These are phyloP conservation scores for Callopanchax toddi DNA, from an alignment of 2,113 vertebrate species.

Conservation along the genomic window DNA sequence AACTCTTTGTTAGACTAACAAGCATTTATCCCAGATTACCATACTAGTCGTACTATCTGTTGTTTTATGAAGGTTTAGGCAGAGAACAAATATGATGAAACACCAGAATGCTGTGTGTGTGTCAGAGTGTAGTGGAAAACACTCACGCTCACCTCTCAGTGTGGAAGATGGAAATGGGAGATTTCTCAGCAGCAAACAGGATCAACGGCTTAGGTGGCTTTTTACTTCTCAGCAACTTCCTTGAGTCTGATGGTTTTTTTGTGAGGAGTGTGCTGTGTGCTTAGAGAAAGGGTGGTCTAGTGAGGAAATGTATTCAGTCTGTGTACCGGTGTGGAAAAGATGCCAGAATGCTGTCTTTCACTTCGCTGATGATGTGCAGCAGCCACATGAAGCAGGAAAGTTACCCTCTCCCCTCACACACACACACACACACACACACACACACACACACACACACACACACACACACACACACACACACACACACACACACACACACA, in stretches of 20 bases:
- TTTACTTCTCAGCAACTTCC: conserved; percentile 61
- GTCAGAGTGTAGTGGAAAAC: conserved; percentile 44
- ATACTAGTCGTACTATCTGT: too few species aligned
- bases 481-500: conserved; percentile 7
- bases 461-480: conserved; percentile 2
- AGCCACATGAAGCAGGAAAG: conserved; percentile 38
- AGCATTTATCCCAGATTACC: too few species aligned
- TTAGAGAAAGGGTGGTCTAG: conserved; percentile 26
- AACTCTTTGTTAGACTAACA: too few species aligned
- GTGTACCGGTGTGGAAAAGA: conserved; percentile 61
- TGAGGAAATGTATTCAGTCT: conserved; percentile 50
- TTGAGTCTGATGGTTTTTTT: conserved; percentile 7
- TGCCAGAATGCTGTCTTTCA: conserved; percentile 66
- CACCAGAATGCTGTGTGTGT: conserved; percentile 46
- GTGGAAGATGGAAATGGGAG: conserved; percentile 47
- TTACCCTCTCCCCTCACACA: conserved; percentile 11
- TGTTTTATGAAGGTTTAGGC: conserved; percentile 25
- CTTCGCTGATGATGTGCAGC: conserved; percentile 58
- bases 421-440: conserved; percentile 14
- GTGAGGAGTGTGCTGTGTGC: background rate
- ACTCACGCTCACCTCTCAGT: conserved; percentile 26
- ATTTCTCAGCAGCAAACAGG: conserved; percentile 64
- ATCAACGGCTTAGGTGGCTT: conserved; percentile 64
- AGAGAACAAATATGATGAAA: conserved; percentile 32
- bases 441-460: conserved; percentile 6